Conservation (phyloP, 2,113 vertebrate species). For the Ursus arctos region DNA sequence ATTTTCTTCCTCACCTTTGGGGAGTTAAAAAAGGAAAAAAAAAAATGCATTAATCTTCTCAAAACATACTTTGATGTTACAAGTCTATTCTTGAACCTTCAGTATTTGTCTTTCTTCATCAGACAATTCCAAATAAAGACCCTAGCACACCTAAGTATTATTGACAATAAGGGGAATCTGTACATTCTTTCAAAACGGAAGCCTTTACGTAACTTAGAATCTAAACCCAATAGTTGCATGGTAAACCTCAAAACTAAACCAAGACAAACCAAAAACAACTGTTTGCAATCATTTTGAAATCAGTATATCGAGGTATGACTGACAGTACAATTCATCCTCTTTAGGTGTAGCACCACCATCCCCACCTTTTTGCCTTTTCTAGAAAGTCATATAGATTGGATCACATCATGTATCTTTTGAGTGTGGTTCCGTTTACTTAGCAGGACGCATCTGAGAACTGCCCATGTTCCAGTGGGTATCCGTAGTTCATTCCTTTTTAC, state of each 20-base stretch:
- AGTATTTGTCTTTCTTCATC: neutral
- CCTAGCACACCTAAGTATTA: neutral
- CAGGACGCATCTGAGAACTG: neutral
- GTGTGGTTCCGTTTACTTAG: neutral
- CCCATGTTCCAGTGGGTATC: neutral
- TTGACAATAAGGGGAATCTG: neutral
- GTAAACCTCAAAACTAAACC: slow-evolving; percentile 4
- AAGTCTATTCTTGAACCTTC: neutral
- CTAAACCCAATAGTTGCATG: neutral
- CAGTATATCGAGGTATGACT: neutral
- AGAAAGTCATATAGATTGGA: neutral
- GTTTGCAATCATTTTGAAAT: neutral
- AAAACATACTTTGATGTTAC: neutral
- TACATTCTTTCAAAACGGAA: slow-evolving; percentile 3
- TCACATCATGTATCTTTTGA: neutral
- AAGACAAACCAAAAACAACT: neutral
- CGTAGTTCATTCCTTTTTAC: neutral
- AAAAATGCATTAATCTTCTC: neutral
- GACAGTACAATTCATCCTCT: neutral
- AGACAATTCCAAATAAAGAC: neutral
- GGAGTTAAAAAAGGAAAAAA: slow-evolving; percentile 23
- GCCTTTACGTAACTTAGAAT: neutral
- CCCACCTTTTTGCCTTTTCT: neutral
- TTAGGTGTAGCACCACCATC: neutral
- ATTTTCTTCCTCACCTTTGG: slow-evolving; percentile 94